Base-by-base conservation (phyloP, 2,797 vertebrate species). In the Heterohyrax brucei region DNA sequence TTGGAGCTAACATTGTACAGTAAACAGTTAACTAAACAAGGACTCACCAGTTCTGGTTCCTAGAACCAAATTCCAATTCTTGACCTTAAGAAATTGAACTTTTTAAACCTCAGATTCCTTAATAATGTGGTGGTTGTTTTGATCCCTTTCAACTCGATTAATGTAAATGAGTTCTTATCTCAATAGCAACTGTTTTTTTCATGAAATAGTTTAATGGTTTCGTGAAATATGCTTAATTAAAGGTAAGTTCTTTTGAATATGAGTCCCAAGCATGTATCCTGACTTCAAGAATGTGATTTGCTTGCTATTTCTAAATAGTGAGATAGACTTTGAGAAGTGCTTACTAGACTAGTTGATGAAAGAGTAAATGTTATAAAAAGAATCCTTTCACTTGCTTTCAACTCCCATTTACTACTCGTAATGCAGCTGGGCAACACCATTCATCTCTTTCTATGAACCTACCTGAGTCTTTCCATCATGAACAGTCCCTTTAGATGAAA, bases 231-330 rank as follows among this genome's bases (percentile, higher is more conserved):
- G 22, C 61, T 93, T 89, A 89, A 50, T 78, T 75, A 44, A 94
- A 90, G 75, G 83, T 87, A 92, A 85, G 93, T 94, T 82, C 44
- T 81, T 33, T 95, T 96, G 56, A 1, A 61, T n/a, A 33, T 84
- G 62, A 21, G 12, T 81, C 75, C 87, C 59, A 95, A 92, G 10
- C 22, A 66, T 84, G 7, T 22, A 30, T 85, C 24, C 64, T 75
- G 24, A 72, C 7, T 90, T 70, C 39, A 87, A 44, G n/a, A 94
- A 75, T 88, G 66, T 89, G 28, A 24, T 90, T 96, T 82, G 33
- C 44, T 93, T 93, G 22, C 22, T 79, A 0, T 44, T 91, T 39
- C n/a, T 28, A 73, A 82, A 87, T 28, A 83, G n/a, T 50, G 44
- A 59, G 24, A 56, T 5, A 1, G 44, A 79, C 13, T 44, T 80